phyloP scores from a whole-genome alignment of 2,113 vertebrate genomes.

The Arothron firmamentum region DNA sequence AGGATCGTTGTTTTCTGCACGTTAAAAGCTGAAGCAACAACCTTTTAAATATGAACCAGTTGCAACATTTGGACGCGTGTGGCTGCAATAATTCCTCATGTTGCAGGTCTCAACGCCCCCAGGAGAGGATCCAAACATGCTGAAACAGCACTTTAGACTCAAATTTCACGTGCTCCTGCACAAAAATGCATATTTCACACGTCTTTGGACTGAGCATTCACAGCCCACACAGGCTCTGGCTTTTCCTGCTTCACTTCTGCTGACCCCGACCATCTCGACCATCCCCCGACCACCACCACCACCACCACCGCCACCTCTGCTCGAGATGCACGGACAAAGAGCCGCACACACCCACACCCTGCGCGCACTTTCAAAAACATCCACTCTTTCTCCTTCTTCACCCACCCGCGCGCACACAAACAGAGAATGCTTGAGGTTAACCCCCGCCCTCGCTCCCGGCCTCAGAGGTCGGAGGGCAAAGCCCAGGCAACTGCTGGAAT shows the following conservation, averaged over 20 bases:
- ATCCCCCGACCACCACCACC: constrained; percentile 22
- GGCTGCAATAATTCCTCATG: too few relatives aligned
- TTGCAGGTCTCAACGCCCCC: too few relatives aligned
- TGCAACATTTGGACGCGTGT: too few relatives aligned
- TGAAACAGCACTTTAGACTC: too few relatives aligned
- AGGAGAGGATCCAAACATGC: too few relatives aligned
- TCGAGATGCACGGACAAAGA: constrained; percentile 38
- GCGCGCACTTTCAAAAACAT: constrained; percentile 46
- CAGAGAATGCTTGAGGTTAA: constrained; percentile 61
- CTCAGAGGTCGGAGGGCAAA: constrained; percentile 67
- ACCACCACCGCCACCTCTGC: neutral
- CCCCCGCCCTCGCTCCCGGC: constrained; percentile 54
- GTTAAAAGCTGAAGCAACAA: too few relatives aligned
- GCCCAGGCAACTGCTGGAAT: constrained; percentile 64
- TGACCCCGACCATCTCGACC: constrained; percentile 31
- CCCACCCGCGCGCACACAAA: constrained; percentile 43
- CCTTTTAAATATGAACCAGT: too few relatives aligned
- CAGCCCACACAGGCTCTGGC: neutral
- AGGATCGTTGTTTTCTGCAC: too few relatives aligned
- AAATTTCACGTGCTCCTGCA: too few relatives aligned
- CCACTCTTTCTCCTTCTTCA: constrained; percentile 39
- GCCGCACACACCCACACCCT: constrained; percentile 12
- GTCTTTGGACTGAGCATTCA: neutral
- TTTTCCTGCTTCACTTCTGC: constrained; percentile 37
- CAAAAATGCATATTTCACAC: too few relatives aligned